Conservation (phyloP, 2,113 vertebrate species). For the Hydropotes inermis region DNA sequence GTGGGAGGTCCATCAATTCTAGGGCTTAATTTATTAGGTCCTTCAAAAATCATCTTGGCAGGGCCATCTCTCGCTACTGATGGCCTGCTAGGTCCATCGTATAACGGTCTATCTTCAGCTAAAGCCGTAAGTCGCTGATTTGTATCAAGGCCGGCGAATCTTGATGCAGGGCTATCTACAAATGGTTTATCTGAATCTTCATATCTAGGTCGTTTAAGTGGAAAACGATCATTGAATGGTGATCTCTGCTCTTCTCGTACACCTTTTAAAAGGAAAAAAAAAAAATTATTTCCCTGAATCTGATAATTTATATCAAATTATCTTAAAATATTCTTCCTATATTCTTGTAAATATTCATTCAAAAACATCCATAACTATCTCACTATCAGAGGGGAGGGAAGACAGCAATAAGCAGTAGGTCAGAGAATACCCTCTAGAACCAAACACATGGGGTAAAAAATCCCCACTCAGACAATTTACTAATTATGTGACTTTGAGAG, state of each 20-base stretch:
- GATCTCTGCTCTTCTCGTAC: conserved; percentile 85
- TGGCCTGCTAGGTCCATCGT: conserved; percentile 81
- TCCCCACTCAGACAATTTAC: conserved; percentile 40
- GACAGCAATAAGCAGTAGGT: conserved; percentile 10
- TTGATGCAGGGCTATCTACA: conserved; percentile 79
- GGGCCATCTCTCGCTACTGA: conserved; percentile 82
- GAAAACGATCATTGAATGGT: conserved; percentile 82
- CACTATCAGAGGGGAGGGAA: conserved; percentile 20
- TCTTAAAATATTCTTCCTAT: conserved; percentile 26
- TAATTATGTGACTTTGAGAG: conserved; percentile 46
- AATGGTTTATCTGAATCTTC: conserved; percentile 86
- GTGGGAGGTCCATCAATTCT: conserved; percentile 85
- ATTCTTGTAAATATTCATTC: conserved; percentile 33
- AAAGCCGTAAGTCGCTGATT: conserved; percentile 85
- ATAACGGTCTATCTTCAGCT: conserved; percentile 85
- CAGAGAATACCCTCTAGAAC: conserved; percentile 36
- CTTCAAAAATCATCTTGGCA: conserved; percentile 82
- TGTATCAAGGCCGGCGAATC: conserved; percentile 86
- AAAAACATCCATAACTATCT: conserved; percentile 52
- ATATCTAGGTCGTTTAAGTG: conserved; percentile 81
- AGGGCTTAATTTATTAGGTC: conserved; percentile 81
- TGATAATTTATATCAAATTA: conserved; percentile 30
- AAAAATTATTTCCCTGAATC: conserved; percentile 34
- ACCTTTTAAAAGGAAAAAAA: conserved; percentile 76
- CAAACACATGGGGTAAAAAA: conserved; percentile 45